These are phyloP conservation scores for Mesochorus sp. DNA, from an alignment of 2,888 invertebrate species.

Conservation along the genomic window DNA sequence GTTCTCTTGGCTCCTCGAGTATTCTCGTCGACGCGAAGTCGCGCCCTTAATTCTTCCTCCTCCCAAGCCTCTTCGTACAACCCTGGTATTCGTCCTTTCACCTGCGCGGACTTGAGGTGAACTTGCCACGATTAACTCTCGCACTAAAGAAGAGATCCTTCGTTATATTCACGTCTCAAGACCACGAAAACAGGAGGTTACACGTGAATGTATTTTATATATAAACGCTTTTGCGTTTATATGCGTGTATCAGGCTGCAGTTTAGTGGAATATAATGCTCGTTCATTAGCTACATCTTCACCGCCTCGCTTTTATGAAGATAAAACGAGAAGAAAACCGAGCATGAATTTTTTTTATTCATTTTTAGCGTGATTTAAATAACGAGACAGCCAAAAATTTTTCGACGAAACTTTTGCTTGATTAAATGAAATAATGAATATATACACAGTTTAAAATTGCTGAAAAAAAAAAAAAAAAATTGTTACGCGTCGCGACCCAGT, in stretches of 20 bases:
- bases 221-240: conserved; percentile 1
- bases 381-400: not conserved
- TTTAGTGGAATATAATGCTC: conserved; percentile 12
- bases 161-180: conserved; percentile 30
- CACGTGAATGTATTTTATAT: not conserved
- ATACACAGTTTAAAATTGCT: too few species aligned
- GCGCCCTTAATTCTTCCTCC: conserved; percentile 38
- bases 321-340: not conserved
- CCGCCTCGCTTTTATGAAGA: not conserved
- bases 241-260: not conserved
- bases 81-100: conserved; percentile 19
- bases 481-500: too few species aligned
- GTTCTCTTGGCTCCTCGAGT: conserved; percentile 24
- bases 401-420: not conserved
- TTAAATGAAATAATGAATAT: not conserved
- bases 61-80: conserved; percentile 17
- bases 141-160: conserved; percentile 11
- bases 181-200: not conserved
- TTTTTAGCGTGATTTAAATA: not conserved
- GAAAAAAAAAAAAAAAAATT: too few species aligned
- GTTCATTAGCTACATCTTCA: not conserved
- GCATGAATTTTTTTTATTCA: not conserved
- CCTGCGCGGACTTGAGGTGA: conserved; percentile 22
- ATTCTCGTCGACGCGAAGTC: conserved; percentile 51
- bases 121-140: conserved; percentile 21